These are phyloP conservation scores for Imbricaverruca yamaguchii DNA, from an alignment of 2,888 invertebrate species.

Conservation along the genomic window DNA sequence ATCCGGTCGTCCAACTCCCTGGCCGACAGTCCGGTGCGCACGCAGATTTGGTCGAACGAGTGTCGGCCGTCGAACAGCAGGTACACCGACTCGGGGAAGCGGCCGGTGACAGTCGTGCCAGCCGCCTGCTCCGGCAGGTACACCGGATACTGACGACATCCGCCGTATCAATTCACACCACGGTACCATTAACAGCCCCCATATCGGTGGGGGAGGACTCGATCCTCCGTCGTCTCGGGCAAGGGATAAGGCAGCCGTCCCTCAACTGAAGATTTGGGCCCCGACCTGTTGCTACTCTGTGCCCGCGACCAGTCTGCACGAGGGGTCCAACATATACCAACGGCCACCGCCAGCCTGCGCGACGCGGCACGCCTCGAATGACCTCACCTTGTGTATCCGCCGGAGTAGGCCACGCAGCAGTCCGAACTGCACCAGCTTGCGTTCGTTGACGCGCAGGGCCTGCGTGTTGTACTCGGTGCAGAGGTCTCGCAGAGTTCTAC, in stretches of 20 bases:
- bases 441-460: slow-evolving; percentile 56
- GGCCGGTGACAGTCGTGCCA: not conserved
- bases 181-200: too few species aligned
- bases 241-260: too few species aligned
- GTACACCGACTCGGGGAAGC: slow-evolving; percentile 35
- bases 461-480: slow-evolving; percentile 52
- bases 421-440: slow-evolving; percentile 77
- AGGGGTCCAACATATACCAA: too few species aligned
- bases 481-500: slow-evolving; percentile 65
- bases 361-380: too few species aligned
- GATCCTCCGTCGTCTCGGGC: too few species aligned
- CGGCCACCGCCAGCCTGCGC: too few species aligned
- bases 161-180: too few species aligned
- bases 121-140: slow-evolving; percentile 6
- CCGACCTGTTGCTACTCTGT: too few species aligned
- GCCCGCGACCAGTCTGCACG: not conserved
- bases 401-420: slow-evolving; percentile 75
- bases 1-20: slow-evolving; percentile 71
- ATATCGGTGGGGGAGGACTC: too few species aligned
- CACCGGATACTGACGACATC: not conserved
- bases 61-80: slow-evolving; percentile 66
- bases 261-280: too few species aligned
- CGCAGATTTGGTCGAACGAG: slow-evolving; percentile 85
- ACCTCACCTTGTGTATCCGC: slow-evolving; percentile 59
- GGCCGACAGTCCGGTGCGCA: slow-evolving; percentile 65